A percentile compares a stretch with the other conserved stretches of the same genome.
These are phyloP conservation scores for Philantomba maxwellii DNA, from an alignment of 2,113 vertebrate species.

Conservation along the genomic window DNA sequence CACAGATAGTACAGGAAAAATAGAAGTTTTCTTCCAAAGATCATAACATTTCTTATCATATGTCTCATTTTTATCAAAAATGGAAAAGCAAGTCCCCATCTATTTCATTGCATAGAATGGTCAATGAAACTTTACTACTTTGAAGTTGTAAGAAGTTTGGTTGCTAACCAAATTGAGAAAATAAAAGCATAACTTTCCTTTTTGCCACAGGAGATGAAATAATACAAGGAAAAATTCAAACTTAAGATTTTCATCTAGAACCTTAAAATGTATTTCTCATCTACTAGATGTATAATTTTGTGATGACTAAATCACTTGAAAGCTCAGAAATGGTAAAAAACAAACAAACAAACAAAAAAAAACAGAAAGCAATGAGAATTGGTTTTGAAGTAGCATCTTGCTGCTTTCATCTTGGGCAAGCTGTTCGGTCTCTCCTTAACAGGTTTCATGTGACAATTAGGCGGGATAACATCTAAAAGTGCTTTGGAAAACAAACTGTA, in stretches of 20 bases:
- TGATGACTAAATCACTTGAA: not conserved
- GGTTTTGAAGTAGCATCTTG: not conserved
- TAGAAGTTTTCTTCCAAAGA: not conserved
- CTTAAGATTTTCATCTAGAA: not conserved
- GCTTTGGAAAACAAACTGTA: not conserved
- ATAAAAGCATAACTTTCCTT: not conserved
- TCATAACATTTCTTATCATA: not conserved
- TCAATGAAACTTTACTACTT: not conserved
- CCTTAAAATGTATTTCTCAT: not conserved
- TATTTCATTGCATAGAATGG: not conserved
- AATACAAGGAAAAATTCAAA: slow-evolving; percentile 10
- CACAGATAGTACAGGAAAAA: not conserved
- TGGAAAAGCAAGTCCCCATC: not conserved
- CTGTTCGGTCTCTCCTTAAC: not conserved
- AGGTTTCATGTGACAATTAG: not conserved
- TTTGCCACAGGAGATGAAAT: not conserved
- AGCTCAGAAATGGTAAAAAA: not conserved
- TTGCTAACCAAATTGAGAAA: not conserved
- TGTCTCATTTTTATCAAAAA: not conserved
- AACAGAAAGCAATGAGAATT: not conserved
- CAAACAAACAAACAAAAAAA: too few species aligned
- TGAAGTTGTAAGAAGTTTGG: not conserved
- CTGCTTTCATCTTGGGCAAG: not conserved
- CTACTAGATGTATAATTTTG: not conserved
- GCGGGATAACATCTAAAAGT: not conserved